Base-by-base conservation (phyloP, 1,140 invertebrate species). In the Leguminivora glycinivorella region DNA sequence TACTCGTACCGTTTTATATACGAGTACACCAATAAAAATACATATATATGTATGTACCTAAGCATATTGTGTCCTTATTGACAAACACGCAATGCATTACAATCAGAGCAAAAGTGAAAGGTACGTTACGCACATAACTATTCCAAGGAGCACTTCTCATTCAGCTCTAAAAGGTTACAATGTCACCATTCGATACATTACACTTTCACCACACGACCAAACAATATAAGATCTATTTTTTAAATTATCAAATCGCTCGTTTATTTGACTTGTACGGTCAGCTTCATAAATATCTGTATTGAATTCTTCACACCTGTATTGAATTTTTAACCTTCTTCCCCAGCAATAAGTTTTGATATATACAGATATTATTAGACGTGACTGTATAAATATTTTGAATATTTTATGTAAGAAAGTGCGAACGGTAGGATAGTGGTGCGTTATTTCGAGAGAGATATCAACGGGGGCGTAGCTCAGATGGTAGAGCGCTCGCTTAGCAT, bases 401-500 rank as follows among this genome's bases (percentile, higher is more conserved):
- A 52, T 22, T 52, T 52, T 52, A 52, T 22, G 47, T 5, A 19
- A 22, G 47, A 52, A 52, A 52, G 47, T 52, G 47, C 7, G 47
- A 22, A 52, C 17, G 19, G 19, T 22, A 1, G 4, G 19, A 52
- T 10, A 2, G 47, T 22, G 47, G 47, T 22, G 47, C 17, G 19
- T 4, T 58, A 29, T 58, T 58, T 58, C 56, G 56, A 14, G 10
- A 2, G 2, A 10, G 47, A 52, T 26, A 2, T 58, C 24, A 22
- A 43, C 19, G 67, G 43, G 43, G 34, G 67, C 67, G 34, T 68
- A 68, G 29, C 34, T 69, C 26, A 69, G 43, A 31, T 69, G 68
- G 68, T 69, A 69, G 52, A 69, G 40, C 68, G 43, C 40, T 43
- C 34, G 68, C 52, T 56, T 52, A 69, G 43, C 52, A 69, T 56